These are phyloP conservation scores for Drosophila fulvimacula DNA, from an alignment of 2,888 invertebrate species.

Conservation along the genomic window DNA sequence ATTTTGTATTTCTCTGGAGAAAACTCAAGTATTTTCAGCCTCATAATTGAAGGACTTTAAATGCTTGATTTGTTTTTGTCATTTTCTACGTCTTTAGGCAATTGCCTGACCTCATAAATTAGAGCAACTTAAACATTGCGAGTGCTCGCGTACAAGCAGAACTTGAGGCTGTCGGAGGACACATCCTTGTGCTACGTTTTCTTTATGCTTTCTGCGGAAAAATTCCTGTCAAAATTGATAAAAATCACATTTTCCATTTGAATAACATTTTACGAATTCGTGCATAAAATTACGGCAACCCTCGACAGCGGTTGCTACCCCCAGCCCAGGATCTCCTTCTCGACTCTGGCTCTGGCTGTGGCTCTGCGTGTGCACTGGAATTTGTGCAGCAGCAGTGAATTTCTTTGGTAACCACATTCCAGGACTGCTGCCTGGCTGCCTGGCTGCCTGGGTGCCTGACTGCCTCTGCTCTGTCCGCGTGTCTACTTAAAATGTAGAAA, in stretches of 20 bases:
- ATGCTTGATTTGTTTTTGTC: conserved; percentile 5
- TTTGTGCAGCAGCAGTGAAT: conserved; percentile 60
- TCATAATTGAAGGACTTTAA: not conserved
- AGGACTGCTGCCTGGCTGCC: conserved; percentile 13
- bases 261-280: conserved; percentile 84
- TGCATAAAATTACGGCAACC: conserved; percentile 83
- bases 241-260: conserved; percentile 84
- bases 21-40: not conserved
- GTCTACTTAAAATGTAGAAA: conserved; percentile 78
- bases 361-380: conserved; percentile 59
- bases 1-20: too few species aligned
- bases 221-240: conserved; percentile 84
- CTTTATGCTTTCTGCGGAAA: conserved; percentile 65
- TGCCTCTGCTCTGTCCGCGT: conserved; percentile 12
- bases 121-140: conserved; percentile 32
- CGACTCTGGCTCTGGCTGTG: not conserved
- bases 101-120: conserved; percentile 64
- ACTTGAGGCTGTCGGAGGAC: conserved; percentile 30
- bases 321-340: not conserved
- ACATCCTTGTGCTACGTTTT: conserved; percentile 52
- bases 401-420: conserved; percentile 72
- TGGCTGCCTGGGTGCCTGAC: conserved; percentile 1
- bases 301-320: conserved; percentile 48
- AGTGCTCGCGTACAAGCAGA: conserved; percentile 3
- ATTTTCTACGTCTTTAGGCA: conserved; percentile 29